These are phyloP conservation scores for Limnephilus auricula DNA, from an alignment of 2,888 invertebrate genomes.

Conservation along the genomic window DNA sequence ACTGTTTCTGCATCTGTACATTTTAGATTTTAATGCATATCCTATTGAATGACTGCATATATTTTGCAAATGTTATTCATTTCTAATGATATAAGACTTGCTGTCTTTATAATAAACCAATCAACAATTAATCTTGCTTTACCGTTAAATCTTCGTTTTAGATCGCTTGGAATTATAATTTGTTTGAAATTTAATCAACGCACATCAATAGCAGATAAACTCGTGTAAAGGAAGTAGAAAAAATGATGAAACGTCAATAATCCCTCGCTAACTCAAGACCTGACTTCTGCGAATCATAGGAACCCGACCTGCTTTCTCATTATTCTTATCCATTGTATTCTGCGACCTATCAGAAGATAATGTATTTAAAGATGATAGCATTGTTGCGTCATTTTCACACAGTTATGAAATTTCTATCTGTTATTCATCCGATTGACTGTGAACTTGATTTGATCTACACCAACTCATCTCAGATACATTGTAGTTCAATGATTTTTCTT, in stretches of 20 bases:
- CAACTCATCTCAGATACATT: not conserved
- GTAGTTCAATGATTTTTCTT: not conserved
- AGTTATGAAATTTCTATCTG: not conserved
- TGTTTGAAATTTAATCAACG: not conserved
- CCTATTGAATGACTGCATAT: not conserved
- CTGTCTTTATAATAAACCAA: not conserved
- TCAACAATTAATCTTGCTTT: not conserved
- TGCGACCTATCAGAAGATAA: conserved; percentile 10
- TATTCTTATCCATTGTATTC: conserved; percentile 27
- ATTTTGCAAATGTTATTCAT: not conserved
- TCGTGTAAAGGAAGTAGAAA: not conserved
- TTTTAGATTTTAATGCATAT: not conserved
- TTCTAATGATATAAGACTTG: not conserved
- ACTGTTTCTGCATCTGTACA: not conserved
- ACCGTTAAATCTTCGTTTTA: not conserved
- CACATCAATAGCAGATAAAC: not conserved
- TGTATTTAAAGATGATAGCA: not conserved
- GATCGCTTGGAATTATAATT: not conserved
- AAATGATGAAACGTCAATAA: not conserved
- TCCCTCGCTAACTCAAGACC: conserved; percentile 8
- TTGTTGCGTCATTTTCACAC: conserved; percentile 38
- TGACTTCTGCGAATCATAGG: not conserved
- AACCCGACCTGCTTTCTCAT: conserved; percentile 25
- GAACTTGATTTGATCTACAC: not conserved
- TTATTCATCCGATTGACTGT: not conserved